These are phyloP conservation scores for Rhopalosiphum padi DNA, from an alignment of 1,140 invertebrate genomes.

Conservation along the genomic window DNA sequence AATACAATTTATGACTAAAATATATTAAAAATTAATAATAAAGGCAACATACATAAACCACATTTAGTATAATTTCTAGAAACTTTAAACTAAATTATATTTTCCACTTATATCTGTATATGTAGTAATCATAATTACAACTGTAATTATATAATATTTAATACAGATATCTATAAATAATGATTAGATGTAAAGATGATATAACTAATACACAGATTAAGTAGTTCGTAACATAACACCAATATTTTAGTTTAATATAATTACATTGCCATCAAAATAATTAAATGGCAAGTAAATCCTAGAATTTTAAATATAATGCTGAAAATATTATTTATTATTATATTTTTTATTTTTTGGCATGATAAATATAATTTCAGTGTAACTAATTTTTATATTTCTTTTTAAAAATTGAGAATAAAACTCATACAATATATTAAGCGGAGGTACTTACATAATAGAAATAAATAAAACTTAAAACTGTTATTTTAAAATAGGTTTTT, in stretches of 20 bases:
- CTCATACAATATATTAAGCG: not conserved
- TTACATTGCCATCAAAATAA: not conserved
- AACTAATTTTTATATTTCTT: not conserved
- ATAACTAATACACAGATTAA: not conserved
- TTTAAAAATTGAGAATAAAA: not conserved
- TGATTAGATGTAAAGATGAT: not conserved
- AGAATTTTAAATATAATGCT: not conserved
- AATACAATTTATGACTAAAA: constrained; percentile 22
- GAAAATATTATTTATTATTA: no score
- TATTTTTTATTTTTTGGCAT: not conserved
- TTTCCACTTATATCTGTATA: not conserved
- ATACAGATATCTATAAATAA: not conserved
- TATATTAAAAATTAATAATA: constrained; percentile 15
- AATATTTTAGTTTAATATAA: not conserved
- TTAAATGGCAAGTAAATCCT: not conserved
- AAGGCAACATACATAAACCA: not conserved
- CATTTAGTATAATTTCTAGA: not conserved
- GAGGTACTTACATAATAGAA: not conserved
- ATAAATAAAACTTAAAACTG: not conserved
- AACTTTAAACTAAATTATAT: not conserved
- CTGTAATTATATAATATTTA: not conserved
- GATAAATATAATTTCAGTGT: not conserved
- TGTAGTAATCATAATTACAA: not conserved
- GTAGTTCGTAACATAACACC: not conserved
- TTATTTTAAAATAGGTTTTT: not conserved